Evolutionary conservation across 2,797 vertebrate species (phyloP), one percentile per base, ranked within the genome.

Genomic region (Salmo trutta): DNA sequence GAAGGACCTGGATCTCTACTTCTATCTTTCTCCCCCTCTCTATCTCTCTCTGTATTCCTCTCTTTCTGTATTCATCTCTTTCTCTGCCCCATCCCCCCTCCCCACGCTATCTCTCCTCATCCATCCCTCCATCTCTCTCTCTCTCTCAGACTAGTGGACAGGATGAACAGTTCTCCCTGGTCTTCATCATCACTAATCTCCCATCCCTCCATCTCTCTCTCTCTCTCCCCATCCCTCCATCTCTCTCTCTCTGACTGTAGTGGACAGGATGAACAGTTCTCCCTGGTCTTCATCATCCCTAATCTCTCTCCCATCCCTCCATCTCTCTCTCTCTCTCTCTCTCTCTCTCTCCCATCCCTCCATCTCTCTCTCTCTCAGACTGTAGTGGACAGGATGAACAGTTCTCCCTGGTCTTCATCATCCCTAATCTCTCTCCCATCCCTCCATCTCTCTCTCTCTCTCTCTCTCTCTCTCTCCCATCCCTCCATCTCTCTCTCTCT

Each of bases 121-220:
- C 36, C 36, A 8, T 41, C 36, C 36, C 2, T 24, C 24, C 3
- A 4, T 54, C 27, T 19, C 27, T 36, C 6, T 36, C 33, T 36
- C 33, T 36, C 5, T 36, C 33, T 36, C 5, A 6, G 96, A 85
- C 79, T 97, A 91, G 87, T 3, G 16, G 24, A 4, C 96, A 96
- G 83, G 96, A 97, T 8, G 94, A 95, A 80, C 91, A 85, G 59
- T 94, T 97, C 80, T 95, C 95, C 0, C 91, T 97, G 81, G 90
- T 97, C 80, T 98, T 97, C 85, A 97, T 96, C 24, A 81, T 97
- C 0, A 94, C 94, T 56, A 4, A 16, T 16, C 31, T 36, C 31
- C 66, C 56, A 17, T 56, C 53, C 5, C 16, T 27, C 21, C 53
- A 8, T 52, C 67, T 41, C 19, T 41, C 31, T 53, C 2, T 73